Base-by-base conservation (phyloP, 2,797 vertebrate species). In the Coregonus sp. region DNA sequence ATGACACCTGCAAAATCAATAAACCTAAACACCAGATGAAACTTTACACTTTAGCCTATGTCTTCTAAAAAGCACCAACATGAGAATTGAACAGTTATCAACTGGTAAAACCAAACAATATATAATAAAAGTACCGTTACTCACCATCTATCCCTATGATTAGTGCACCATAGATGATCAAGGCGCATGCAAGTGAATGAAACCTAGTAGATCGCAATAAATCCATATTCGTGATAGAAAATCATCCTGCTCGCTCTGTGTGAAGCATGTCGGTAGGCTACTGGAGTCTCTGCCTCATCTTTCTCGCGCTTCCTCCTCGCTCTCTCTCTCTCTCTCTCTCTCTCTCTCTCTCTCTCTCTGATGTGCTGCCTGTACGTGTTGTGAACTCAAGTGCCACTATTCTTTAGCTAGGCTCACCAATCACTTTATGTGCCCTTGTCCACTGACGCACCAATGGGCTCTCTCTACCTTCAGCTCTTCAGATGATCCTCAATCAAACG, bases 211-310 rank as follows among this genome's bases (percentile, higher is more conserved):
- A 76, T 56, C 40, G 56, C 79, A 75, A 84, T 76, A 90, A 85
- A 88, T 90, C 91, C 93, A 94, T 94, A 80, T 85, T 90, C 66
- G 73, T 70, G 68, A 82, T 81, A 50, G 78, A 80, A 80, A 87
- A 89, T 54, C 93, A 93, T 94, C 87, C 88, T 92, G 91, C 75
- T 89, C 71, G 70, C 9, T 73, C 77, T 73, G 72, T 59, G 52
- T 70, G 70, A 67, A 74, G 82, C 86, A 81, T 73, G 47, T 82
- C 75, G 11, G 12, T 1, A 71, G 4, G 80, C 59, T 76, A 12
- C 56, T n/a, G 54, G n/a, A 5, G 15, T 56, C 54, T n/a, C 54
- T 4, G 31, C 31, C 31, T 33, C 15, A 4, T 18, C 25, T 25
- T 1, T 56, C 54, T 18, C 16, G 16, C 18, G n/a, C 4, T n/a